Evolutionary conservation across 2,888 invertebrate genomes (phyloP).

Genomic region (Mythimna albipuncta): DNA sequence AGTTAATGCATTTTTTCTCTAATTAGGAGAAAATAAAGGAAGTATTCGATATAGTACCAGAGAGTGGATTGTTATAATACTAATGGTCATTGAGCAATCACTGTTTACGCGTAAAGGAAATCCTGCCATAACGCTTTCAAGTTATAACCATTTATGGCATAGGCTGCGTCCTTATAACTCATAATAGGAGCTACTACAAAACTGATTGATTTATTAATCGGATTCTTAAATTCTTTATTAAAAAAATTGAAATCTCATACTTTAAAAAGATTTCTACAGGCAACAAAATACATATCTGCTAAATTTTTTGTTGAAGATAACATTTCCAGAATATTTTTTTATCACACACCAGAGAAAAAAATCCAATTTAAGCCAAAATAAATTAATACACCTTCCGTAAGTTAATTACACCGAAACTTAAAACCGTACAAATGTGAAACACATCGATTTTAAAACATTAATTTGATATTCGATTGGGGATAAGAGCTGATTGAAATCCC

Average conservation of each 20-base stretch:
- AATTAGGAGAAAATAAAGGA: constrained; percentile 13
- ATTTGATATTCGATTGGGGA: constrained; percentile 25
- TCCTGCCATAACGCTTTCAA: constrained; percentile 25
- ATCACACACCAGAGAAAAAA: neutral
- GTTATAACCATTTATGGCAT: constrained; percentile 7
- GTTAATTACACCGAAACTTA: constrained; percentile 34
- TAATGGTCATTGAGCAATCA: constrained; percentile 10
- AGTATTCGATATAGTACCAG: neutral
- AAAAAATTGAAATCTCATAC: neutral
- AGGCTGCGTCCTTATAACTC: constrained; percentile 8
- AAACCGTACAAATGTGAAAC: constrained; percentile 34
- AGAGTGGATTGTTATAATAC: constrained; percentile 6
- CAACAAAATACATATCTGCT: too few species aligned
- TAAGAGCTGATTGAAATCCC: constrained; percentile 35
- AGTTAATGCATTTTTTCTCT: neutral
- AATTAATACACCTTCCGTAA: neutral
- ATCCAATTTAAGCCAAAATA: neutral
- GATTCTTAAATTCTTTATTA: neutral
- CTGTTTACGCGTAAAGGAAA: constrained; percentile 31
- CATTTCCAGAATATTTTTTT: neutral
- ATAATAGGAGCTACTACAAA: constrained; percentile 1
- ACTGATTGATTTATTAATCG: neutral
- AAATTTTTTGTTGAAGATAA: too few species aligned
- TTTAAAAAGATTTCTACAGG: neutral
- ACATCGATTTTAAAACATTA: constrained; percentile 42